Base-by-base conservation (phyloP, 2,113 vertebrate genomes). In the Ammodytes marinus region DNA sequence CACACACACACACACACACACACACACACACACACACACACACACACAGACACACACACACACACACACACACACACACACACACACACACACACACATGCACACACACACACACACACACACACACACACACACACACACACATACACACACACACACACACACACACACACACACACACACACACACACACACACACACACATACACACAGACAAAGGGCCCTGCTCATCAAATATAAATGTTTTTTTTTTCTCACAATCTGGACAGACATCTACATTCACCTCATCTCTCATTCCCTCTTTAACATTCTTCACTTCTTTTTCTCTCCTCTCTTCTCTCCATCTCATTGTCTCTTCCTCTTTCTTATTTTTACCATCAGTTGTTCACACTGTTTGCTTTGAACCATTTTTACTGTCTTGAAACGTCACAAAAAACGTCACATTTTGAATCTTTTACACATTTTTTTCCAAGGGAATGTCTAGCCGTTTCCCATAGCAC, bases 201-300 rank as follows among this genome's bases (percentile, higher is more conserved):
- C 27, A 17, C 67, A 64, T 14, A 50, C 39, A 12, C 59, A 49
- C 45, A 46, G 27, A 61, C 58, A 55, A 61, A 70, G 61, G 42
- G 9, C 35, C 43, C 4, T 11, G 49, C 71, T 69, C 55, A 78
- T 89, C 77, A 66, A 83, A 79, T 69, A 66, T 80, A n/a, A 72
- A 88, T 75, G 65, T 84, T 86, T 69, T 27, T 27, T 27, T 27
- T 74, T 77, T 77, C 3, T 0, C 67, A 74, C 49, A 66, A 83
- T 84, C 69, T 80, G 71, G 69, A 63, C 55, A 69, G 47, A 65
- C 69, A 19, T 69, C 37, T 57, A 45, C 68, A 59, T 43, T 57
- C 40, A 9, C 2, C 27, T 61, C 45, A 2, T 39, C 58, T 66
- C 27, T 45, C 11, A 6, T 11, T 15, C 50, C 57, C 4, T 37